Evolutionary conservation across 2,113 vertebrate species (phyloP).

Genomic region (Sinosuthora webbiana): DNA sequence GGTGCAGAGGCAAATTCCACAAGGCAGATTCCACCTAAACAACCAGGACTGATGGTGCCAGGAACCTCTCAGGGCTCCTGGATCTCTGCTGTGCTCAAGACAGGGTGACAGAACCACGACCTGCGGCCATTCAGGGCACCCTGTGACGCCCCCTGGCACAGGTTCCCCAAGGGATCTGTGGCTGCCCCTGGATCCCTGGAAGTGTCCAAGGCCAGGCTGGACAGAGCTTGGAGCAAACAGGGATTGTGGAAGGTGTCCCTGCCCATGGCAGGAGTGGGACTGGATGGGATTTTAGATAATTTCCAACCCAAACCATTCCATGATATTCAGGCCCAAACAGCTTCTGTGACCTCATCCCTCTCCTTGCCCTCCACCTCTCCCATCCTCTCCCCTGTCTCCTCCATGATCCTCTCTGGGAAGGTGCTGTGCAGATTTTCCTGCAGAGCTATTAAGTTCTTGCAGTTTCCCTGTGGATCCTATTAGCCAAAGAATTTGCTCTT

Average conservation of each 20-base stretch:
- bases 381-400: background rate
- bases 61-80: background rate
- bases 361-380: background rate
- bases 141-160: background rate
- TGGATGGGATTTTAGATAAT: background rate
- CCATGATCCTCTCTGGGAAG: background rate
- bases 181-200: background rate
- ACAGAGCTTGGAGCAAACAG: background rate
- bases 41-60: background rate
- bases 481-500: slow-evolving; percentile 42
- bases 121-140: background rate
- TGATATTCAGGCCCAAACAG: background rate
- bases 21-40: background rate
- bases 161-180: background rate
- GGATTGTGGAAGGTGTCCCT: background rate
- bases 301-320: background rate
- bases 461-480: slow-evolving; percentile 59
- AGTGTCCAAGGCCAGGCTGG: background rate
- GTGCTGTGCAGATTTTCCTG: background rate
- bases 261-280: background rate
- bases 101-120: background rate
- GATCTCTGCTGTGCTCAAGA: background rate
- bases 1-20: background rate
- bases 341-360: background rate
- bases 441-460: slow-evolving; percentile 1